Evolutionary conservation across 2,113 vertebrate species (phyloP), one percentile per base, ranked within the genome.

Genomic region (Callionymus lyra): DNA sequence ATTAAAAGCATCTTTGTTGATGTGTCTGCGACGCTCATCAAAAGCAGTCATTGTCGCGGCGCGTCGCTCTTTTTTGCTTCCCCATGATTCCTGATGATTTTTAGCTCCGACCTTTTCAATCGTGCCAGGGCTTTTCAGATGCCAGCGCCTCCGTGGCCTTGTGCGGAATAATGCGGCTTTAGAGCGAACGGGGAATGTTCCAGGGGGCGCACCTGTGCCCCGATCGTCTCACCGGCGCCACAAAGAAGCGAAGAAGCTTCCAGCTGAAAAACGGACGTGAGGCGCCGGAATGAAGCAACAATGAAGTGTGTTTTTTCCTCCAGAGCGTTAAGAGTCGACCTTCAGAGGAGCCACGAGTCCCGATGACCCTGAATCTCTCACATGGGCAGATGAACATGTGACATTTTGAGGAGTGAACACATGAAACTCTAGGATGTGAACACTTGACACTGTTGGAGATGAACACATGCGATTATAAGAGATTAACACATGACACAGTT

Each of bases 91-190:
- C 55, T 61, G 66, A 56, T 65, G 61, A 57, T 68, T 73, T 74
- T 69, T 59, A 66, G 63, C 67, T n/a, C n/a, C n/a, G n/a, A n/a
- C 63, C 59, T 79, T 76, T 77, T 51, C 68, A 62, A 70, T 66
- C 49, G 60, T 65, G 44, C 64, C 40, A 62, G 65, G 44, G 70
- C 76, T 79, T 82, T 74, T 27, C 41, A 72, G 63, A 72, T 70
- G 76, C 60, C 66, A 59, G 64, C 69, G 36, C 66, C 67, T 65
- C 38, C 57, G 63, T 41, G 68, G 63, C 80, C 82, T 82, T 80
- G 75, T 63, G 57, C 65, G 74, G 68, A 81, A 82, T 77, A 79
- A 82, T 74, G 65, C 61, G 56, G 67, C 73, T 77, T 73, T 68
- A 70, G 57, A 70, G 64, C 64, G 59, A 71, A 64, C 77, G 77